phyloP scores from a whole-genome alignment of 1,140 invertebrate species.

The Drosophila truncata region DNA sequence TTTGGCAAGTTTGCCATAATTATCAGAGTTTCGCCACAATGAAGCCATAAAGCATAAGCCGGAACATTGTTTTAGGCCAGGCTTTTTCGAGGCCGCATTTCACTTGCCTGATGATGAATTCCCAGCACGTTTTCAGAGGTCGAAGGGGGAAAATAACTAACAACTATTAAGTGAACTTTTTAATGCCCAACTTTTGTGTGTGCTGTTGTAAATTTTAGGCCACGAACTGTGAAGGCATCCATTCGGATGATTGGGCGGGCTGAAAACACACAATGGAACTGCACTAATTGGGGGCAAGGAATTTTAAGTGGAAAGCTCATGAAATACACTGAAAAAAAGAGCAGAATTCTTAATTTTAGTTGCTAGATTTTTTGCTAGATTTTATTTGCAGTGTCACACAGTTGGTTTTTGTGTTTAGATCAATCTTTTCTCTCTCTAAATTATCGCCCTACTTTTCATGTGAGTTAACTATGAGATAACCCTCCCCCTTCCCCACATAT shows the following conservation, averaged over 20 bases:
- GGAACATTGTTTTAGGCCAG: slow-evolving; percentile 1
- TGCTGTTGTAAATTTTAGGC: slow-evolving; percentile 50
- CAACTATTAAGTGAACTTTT: slow-evolving; percentile 69
- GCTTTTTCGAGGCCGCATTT: slow-evolving; percentile 1
- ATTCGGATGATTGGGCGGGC: slow-evolving; percentile 21
- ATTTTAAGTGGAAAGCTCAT: not conserved
- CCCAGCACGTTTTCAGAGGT: slow-evolving; percentile 37
- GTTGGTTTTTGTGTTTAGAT: not conserved
- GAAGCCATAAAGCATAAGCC: slow-evolving; percentile 29
- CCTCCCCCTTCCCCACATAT: slow-evolving; percentile 2
- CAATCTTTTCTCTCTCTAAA: not conserved
- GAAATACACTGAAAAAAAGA: slow-evolving; percentile 1
- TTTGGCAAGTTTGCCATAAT: slow-evolving; percentile 51
- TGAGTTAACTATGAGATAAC: slow-evolving; percentile 11
- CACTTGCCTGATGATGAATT: slow-evolving; percentile 31
- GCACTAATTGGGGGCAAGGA: slow-evolving; percentile 37
- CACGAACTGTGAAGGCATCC: slow-evolving; percentile 32
- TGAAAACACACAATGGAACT: slow-evolving; percentile 55
- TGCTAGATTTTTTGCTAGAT: too few relatives aligned
- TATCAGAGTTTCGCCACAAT: slow-evolving; percentile 64
- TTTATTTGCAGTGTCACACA: not conserved
- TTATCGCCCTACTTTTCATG: not conserved
- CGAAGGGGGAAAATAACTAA: slow-evolving; percentile 22
- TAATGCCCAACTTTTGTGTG: slow-evolving; percentile 68
- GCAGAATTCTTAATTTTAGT: too few relatives aligned